Percentiles rank a stretch among this genome's conserved stretches.
phyloP scores from a whole-genome alignment of 2,888 invertebrate species.

The Cheilosia soror region DNA sequence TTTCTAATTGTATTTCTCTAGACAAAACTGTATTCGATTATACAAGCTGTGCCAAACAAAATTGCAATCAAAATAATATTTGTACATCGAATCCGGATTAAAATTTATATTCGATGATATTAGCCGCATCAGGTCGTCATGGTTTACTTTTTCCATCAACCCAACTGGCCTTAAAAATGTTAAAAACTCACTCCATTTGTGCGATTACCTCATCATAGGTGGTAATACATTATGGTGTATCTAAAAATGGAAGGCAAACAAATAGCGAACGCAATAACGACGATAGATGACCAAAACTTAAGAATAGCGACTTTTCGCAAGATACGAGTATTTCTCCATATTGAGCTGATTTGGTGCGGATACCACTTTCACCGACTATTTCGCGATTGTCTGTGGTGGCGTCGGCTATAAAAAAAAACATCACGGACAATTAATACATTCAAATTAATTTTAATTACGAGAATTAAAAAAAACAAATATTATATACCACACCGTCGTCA shows the following conservation, averaged over 20 bases:
- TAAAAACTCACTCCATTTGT: slow-evolving; percentile 12
- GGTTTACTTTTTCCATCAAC: slow-evolving; percentile 47
- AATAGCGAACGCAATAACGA: slow-evolving; percentile 10
- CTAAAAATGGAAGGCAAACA: slow-evolving; percentile 52
- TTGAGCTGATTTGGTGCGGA: not conserved
- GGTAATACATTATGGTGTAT: slow-evolving; percentile 11
- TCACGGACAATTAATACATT: slow-evolving; percentile 48
- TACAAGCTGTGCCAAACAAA: slow-evolving; percentile 1
- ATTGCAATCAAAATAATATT: slow-evolving; percentile 19
- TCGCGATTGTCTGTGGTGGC: not conserved
- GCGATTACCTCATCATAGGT: slow-evolving; percentile 68
- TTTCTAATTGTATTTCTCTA: slow-evolving; percentile 60
- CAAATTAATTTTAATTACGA: slow-evolving; percentile 62
- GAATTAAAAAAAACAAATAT: slow-evolving; percentile 10
- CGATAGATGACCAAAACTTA: slow-evolving; percentile 53
- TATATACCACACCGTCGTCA: not conserved
- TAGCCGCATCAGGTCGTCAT: slow-evolving; percentile 60
- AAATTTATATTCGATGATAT: slow-evolving; percentile 2
- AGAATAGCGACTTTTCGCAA: slow-evolving; percentile 31
- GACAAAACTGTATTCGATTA: slow-evolving; percentile 14
- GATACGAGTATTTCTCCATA: slow-evolving; percentile 23
- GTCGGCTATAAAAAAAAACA: slow-evolving; percentile 14
- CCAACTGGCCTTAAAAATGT: slow-evolving; percentile 40
- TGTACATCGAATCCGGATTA: slow-evolving; percentile 51
- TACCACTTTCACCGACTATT: slow-evolving; percentile 34